A percentile compares a stretch with the other conserved stretches of the same genome.
These are phyloP conservation scores for Crocidura indochinensis DNA, from an alignment of 2,797 vertebrate genomes.

Conservation along the genomic window DNA sequence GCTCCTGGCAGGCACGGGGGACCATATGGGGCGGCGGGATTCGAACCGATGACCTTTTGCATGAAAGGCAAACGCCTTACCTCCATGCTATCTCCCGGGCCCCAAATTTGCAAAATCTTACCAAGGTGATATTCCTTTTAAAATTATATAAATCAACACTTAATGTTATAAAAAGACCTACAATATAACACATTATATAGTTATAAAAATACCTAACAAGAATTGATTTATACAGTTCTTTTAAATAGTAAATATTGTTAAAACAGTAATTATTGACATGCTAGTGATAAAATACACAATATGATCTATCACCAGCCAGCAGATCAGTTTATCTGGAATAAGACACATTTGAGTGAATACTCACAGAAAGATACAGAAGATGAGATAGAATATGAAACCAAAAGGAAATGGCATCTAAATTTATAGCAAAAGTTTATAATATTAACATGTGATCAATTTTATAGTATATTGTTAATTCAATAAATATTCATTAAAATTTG, in stretches of 20 bases:
- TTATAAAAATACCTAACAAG: neutral
- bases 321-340: neutral
- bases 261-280: slow-evolving; percentile 36
- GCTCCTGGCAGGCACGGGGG: no score
- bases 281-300: slow-evolving; percentile 22
- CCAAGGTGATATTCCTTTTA: neutral
- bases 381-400: slow-evolving; percentile 15
- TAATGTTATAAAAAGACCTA: neutral
- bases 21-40: no score
- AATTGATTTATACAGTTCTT: neutral
- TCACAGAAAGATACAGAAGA: neutral
- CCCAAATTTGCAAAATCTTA: neutral
- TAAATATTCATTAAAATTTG: slow-evolving; percentile 22
- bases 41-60: no score
- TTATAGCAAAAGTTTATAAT: slow-evolving; percentile 13
- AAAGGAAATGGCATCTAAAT: neutral
- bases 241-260: neutral
- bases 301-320: neutral
- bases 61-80: no score
- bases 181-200: neutral
- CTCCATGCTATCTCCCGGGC: no score
- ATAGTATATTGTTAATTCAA: slow-evolving; percentile 13
- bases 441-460: slow-evolving; percentile 20
- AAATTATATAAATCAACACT: neutral
- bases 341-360: neutral